These are phyloP conservation scores for Biston betularia DNA, from an alignment of 2,888 invertebrate genomes.

Conservation along the genomic window DNA sequence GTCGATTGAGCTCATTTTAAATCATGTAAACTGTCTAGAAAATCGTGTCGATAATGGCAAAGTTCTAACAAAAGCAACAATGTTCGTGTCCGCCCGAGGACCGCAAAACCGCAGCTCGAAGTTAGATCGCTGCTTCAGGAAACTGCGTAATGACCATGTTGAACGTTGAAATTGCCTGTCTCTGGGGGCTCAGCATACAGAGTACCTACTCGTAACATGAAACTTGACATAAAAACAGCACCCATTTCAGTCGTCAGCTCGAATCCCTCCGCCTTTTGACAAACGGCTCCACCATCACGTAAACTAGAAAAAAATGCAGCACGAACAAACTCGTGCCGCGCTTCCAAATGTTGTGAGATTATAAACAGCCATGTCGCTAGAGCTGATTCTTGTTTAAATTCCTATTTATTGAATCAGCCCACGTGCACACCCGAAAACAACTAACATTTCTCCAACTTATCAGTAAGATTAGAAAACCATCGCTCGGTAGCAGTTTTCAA, in stretches of 20 bases:
- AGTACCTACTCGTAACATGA: conserved; percentile 53
- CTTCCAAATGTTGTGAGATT: conserved; percentile 73
- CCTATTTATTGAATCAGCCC: conserved; percentile 69
- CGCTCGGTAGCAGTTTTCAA: conserved; percentile 71
- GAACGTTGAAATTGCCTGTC: conserved; percentile 58
- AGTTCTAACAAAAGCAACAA: conserved; percentile 14
- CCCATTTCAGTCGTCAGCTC: conserved; percentile 72
- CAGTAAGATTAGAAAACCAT: conserved; percentile 69
- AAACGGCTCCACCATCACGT: conserved; percentile 58
- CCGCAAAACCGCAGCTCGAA: conserved; percentile 56
- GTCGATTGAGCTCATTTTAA: background rate
- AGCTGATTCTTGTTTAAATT: conserved; percentile 58
- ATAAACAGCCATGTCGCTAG: conserved; percentile 64
- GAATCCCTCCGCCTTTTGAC: conserved; percentile 57
- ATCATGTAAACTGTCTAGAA: conserved; percentile 8
- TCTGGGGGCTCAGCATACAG: conserved; percentile 49
- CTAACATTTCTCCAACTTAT: conserved; percentile 69
- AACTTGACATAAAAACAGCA: conserved; percentile 64
- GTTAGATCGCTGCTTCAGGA: conserved; percentile 51
- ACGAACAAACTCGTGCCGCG: conserved; percentile 68
- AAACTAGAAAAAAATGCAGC: conserved; percentile 63
- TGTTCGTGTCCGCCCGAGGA: conserved; percentile 63
- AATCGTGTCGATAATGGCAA: conserved; percentile 20
- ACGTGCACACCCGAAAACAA: conserved; percentile 64
- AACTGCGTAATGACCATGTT: conserved; percentile 53